Evolutionary conservation across 2,797 vertebrate genomes (phyloP), one percentile per base, ranked within the genome.

Genomic region (Alouatta caraya): DNA sequence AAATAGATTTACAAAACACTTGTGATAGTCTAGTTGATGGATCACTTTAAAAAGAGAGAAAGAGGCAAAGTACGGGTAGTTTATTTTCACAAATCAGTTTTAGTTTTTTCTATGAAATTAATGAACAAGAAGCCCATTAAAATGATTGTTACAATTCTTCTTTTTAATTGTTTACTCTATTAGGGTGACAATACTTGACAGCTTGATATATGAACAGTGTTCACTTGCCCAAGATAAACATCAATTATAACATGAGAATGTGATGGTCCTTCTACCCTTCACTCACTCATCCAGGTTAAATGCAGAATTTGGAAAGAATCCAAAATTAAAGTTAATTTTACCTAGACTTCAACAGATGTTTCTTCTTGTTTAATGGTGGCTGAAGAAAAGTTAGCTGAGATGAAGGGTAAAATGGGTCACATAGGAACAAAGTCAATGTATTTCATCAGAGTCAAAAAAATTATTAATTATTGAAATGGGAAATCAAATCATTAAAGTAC

Each of bases 41-140:
- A 96, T 97, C 81, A 80, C 84, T 94, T 89, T 95, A 55, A 93
- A 94, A 95, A 81, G 88, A 96, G 57, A 86, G 89, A 92, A 72
- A 90, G 39, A 81, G 86, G 85, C 30, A 70, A 95, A 95, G 79
- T 30, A 89, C 75, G 44, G 24, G 72, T 39, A 94, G 95, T 98
- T 98, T 96, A 97, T 97, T 97, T 98, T 97, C 30, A 94, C 88
- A 97, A 95, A 97, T 97, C 97, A 92, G 76, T 95, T 95, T 97
- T 57, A 84, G 85, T 57, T 95, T 96, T 95, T 96, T 48, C 64
- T 87, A 50, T 70, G 90, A 98, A 97, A 96, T 91, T 94, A 96
- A 97, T 94, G 94, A 97, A 97, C 82, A 95, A 97, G 90, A 97
- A 96, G 57, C 85, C 92, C 91, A 92, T 97, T 97, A 95, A 97